Evolutionary conservation across 2,888 invertebrate species (phyloP).

Genomic region (Hoplodrina blanda): DNA sequence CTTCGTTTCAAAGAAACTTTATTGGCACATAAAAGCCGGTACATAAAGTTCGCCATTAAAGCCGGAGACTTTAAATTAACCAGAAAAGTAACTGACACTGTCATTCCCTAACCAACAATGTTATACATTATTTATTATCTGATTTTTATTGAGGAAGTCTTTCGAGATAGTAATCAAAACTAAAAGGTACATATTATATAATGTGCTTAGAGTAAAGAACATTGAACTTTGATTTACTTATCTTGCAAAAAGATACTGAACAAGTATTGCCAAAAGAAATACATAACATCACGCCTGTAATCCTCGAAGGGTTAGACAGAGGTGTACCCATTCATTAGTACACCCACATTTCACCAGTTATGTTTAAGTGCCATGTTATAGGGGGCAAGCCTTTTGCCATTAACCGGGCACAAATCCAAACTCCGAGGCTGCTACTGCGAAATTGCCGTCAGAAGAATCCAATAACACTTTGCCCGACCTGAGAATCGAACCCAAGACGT

Average conservation of each 20-base stretch:
- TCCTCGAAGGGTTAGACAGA: no score
- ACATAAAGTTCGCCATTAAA: constrained; percentile 85
- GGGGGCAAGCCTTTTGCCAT: no score
- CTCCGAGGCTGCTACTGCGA: no score
- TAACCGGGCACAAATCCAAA: no score
- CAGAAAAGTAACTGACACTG: constrained; percentile 77
- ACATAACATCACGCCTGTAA: no score
- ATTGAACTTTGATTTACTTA: constrained; percentile 24
- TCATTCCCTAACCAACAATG: constrained; percentile 63
- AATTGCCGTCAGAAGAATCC: neutral
- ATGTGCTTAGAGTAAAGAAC: constrained; percentile 23
- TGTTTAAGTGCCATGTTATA: no score
- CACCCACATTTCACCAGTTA: no score
- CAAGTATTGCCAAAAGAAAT: no score
- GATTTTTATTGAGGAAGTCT: constrained; percentile 57
- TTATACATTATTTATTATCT: constrained; percentile 63
- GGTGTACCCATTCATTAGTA: no score
- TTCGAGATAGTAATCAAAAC: constrained; percentile 49
- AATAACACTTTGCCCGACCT: no score
- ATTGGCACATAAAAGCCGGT: constrained; percentile 83
- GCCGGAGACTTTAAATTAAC: constrained; percentile 85
- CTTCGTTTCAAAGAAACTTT: constrained; percentile 84
- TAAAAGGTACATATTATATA: constrained; percentile 24
- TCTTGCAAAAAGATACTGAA: neutral
- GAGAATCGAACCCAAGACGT: no score